Evolutionary conservation across 2,113 vertebrate species (phyloP).

Genomic region (Beaufortia kweichowensis): DNA sequence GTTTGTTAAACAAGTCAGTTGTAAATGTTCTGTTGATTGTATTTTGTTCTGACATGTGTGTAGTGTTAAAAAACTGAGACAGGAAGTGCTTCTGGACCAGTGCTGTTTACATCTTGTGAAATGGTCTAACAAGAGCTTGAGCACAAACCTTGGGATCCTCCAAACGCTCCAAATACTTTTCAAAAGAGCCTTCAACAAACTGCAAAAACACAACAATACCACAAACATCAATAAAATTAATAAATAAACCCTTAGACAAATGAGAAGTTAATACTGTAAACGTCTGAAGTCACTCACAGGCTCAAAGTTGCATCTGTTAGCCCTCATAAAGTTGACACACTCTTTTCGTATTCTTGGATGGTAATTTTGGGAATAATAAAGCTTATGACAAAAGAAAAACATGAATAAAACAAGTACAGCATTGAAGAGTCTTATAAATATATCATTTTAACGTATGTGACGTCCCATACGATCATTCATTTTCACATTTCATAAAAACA

Average conservation of each 20-base stretch:
- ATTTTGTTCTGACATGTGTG: too few relatives aligned
- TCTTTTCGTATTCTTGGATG: constrained; percentile 83
- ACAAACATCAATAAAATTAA: background rate
- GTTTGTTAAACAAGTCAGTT: too few relatives aligned
- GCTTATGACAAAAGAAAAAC: constrained; percentile 60
- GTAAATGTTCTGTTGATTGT: too few relatives aligned
- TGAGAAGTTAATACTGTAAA: background rate
- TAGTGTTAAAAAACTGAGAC: too few relatives aligned
- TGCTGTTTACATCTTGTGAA: too few relatives aligned
- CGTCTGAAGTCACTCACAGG: constrained; percentile 78
- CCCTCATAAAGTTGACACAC: constrained; percentile 86
- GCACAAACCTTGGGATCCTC: constrained; percentile 85
- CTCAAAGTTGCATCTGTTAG: constrained; percentile 81
- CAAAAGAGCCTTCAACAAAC: constrained; percentile 96
- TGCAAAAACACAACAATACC: constrained; percentile 58
- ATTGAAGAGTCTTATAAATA: too few relatives aligned
- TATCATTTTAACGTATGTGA: background rate
- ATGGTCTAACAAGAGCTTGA: background rate
- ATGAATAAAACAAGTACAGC: constrained; percentile 39
- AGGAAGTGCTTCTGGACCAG: too few relatives aligned
- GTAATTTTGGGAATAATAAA: constrained; percentile 86
- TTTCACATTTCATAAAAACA: background rate
- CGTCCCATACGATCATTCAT: background rate
- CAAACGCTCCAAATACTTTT: constrained; percentile 91
- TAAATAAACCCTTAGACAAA: too few relatives aligned